Base-by-base conservation (phyloP, 2,797 vertebrate genomes). In the Sebastes umbrosus region DNA sequence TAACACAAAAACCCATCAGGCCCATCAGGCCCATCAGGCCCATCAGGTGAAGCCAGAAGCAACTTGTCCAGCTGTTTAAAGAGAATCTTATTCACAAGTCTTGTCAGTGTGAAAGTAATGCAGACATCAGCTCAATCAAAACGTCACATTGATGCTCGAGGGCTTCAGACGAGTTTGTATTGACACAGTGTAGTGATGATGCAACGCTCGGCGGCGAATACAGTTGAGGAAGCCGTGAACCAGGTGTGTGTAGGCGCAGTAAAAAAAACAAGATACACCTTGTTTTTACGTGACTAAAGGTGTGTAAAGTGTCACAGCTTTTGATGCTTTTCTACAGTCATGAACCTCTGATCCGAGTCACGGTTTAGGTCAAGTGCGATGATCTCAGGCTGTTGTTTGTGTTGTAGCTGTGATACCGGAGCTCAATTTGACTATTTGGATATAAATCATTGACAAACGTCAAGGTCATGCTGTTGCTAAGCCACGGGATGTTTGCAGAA, bases 391-490 rank as follows among this genome's bases (percentile, higher is more conserved):
- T 46, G 16, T 24, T 24, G 87, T 87, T 92, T 93, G 84, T 70
- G 52, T 80, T 87, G 62, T 50, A 80, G 55, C 67, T 66, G 83
- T 90, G 87, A 91, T 57, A 69, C 76, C 11, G 3, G 27, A 73
- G 64, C 73, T 85, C 39, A 4, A 25, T 83, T 85, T 84, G 0
- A 69, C 68, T 70, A 70, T 80, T 83, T 81, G 79, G 50, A 69
- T 70, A 73, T 78, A 39, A 90, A 88, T 92, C 50, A 86, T 86
- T 90, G 57, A 74, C 84, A 52, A 57, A 74, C 2, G 50, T 6
- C 46, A 80, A 82, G 84, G 79, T 75, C 74, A 3, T 3, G 14
- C 64, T 71, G 80, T 87, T 66, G 69, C 77, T 71, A n/a, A 72
- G 80, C 50, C 59, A 32, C 73, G 29, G 9, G 31, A 31, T 84